These are phyloP conservation scores for Lasiurus borealis DNA, from an alignment of 2,113 vertebrate species.

Conservation along the genomic window DNA sequence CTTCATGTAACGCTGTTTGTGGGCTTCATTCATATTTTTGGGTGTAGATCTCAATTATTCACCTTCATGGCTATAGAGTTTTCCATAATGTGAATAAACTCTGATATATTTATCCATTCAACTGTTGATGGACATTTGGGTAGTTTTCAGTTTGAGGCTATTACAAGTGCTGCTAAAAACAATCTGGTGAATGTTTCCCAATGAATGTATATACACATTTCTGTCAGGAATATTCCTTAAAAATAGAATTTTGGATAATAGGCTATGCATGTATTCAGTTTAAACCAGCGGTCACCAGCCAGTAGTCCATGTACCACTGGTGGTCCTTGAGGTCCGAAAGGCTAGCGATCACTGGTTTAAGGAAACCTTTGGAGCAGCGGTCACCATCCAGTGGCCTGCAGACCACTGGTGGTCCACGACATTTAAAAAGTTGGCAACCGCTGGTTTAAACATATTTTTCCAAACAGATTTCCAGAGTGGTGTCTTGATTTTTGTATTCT, in stretches of 20 bases:
- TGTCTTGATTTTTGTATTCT: not conserved
- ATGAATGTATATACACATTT: not conserved
- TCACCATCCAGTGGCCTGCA: no score
- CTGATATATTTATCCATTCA: not conserved
- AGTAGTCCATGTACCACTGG: no score
- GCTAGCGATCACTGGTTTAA: no score
- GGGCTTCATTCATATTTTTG: not conserved
- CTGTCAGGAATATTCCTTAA: conserved; percentile 18
- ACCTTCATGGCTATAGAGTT: not conserved
- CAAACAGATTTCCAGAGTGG: not conserved
- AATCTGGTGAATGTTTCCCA: not conserved
- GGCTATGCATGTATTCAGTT: not conserved
- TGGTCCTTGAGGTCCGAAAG: no score
- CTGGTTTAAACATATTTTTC: not conserved
- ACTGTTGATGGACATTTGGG: not conserved
- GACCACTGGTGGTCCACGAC: no score
- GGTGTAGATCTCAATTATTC: not conserved
- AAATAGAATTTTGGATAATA: not conserved
- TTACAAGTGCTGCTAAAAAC: not conserved
- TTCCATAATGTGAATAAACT: not conserved
- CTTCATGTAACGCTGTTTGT: not conserved
- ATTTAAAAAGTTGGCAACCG: no score
- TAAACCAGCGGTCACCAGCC: not conserved
- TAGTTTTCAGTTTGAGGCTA: not conserved
- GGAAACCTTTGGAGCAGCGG: no score